Percentiles rank a stretch among this genome's conserved stretches.
These are phyloP conservation scores for Propithecus perrieri DNA, from an alignment of 2,797 vertebrate genomes.

Conservation along the genomic window DNA sequence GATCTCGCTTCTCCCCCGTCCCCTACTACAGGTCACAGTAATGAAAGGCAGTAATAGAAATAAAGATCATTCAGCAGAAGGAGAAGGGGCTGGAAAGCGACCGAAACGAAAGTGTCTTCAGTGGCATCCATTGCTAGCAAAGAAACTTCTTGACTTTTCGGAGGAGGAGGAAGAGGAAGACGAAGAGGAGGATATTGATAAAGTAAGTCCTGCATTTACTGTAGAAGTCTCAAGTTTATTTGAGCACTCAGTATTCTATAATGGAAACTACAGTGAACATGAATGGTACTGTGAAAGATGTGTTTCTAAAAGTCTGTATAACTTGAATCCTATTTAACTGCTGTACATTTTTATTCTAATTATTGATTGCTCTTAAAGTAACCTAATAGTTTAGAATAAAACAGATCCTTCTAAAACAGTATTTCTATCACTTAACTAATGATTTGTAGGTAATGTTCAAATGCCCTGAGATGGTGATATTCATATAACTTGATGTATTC, in stretches of 20 bases:
- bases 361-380: not conserved
- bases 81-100: slow-evolving; percentile 94
- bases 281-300: not conserved
- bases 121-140: slow-evolving; percentile 98
- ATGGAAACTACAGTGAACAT: not conserved
- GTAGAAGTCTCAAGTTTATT: not conserved
- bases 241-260: not conserved
- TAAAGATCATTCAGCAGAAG: slow-evolving; percentile 94
- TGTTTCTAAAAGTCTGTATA: not conserved
- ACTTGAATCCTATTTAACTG: not conserved
- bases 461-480: not conserved
- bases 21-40: slow-evolving; percentile 87
- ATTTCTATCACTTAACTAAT: not conserved
- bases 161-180: slow-evolving; percentile 98
- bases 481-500: not conserved
- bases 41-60: slow-evolving; percentile 98
- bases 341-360: not conserved
- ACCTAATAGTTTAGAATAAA: not conserved
- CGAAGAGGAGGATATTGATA: slow-evolving; percentile 95
- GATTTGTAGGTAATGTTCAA: not conserved
- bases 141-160: slow-evolving; percentile 97
- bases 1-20: slow-evolving; percentile 9
- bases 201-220: slow-evolving; percentile 84
- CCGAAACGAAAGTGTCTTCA: slow-evolving; percentile 99
- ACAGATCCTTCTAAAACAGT: not conserved